phyloP scores from a whole-genome alignment of 2,797 vertebrate species.

The Megaceryle alcyon region DNA sequence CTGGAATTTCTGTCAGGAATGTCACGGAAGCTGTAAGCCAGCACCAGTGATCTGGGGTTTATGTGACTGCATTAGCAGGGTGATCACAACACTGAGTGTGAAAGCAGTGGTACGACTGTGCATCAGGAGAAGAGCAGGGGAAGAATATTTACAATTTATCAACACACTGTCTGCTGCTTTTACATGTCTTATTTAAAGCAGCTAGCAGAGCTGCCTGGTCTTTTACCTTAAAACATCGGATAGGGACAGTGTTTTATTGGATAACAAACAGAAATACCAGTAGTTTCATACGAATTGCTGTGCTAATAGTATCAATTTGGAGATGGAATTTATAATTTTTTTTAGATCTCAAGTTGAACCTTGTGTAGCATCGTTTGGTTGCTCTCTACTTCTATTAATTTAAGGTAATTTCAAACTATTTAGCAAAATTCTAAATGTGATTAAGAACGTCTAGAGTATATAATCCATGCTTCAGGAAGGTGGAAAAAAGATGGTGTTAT shows the following conservation, averaged over 20 bases:
- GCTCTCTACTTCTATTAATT: neutral
- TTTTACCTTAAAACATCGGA: neutral
- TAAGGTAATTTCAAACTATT: neutral
- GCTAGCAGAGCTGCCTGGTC: neutral
- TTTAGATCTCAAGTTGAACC: neutral
- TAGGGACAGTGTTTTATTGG: neutral
- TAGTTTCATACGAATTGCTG: neutral
- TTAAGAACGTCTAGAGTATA: neutral
- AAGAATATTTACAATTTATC: neutral
- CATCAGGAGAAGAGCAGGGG: neutral
- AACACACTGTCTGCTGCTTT: neutral
- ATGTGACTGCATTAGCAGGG: neutral
- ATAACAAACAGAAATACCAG: neutral
- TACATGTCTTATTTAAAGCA: neutral
- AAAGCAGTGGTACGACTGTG: neutral
- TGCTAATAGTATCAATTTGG: neutral
- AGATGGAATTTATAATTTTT: neutral
- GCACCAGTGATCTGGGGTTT: neutral
- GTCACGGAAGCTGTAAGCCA: neutral
- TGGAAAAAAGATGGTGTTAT: neutral
- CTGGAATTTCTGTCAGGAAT: conserved; percentile 7
- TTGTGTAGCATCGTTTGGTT: neutral
- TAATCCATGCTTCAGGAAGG: neutral
- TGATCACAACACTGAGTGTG: neutral
- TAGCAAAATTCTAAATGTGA: neutral